Percentiles rank a stretch among this genome's conserved stretches.
Conservation (phyloP, 2,797 vertebrate species). For the Sebastes vulpes region DNA sequence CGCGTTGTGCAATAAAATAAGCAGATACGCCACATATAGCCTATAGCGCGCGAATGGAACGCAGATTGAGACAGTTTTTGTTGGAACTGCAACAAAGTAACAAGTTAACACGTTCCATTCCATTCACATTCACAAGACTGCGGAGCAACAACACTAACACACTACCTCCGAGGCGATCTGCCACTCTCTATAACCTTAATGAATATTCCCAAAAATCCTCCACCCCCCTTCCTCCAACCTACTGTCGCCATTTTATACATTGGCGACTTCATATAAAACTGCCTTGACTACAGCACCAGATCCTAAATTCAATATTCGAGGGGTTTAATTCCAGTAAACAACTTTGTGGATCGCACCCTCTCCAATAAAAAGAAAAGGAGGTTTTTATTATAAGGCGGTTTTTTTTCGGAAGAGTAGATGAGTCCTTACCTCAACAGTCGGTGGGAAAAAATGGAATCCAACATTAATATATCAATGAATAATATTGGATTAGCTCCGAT, state of each 20-base stretch:
- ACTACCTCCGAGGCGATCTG: slow-evolving; percentile 61
- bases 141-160: slow-evolving; percentile 57
- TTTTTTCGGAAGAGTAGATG: slow-evolving; percentile 54
- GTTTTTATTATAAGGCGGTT: slow-evolving; percentile 3
- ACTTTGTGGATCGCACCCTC: slow-evolving; percentile 70
- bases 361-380: slow-evolving; percentile 7
- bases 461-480: slow-evolving; percentile 86
- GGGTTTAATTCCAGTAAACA: slow-evolving; percentile 73
- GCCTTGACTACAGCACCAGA: slow-evolving; percentile 80
- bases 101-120: slow-evolving; percentile 84
- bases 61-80: slow-evolving; percentile 53
- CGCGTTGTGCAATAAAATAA: slow-evolving; percentile 81
- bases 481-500: slow-evolving; percentile 85
- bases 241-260: slow-evolving; percentile 91
- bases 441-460: slow-evolving; percentile 79
- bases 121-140: slow-evolving; percentile 72
- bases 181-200: slow-evolving; percentile 74
- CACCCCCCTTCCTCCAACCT: slow-evolving; percentile 82
- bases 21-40: slow-evolving; percentile 82
- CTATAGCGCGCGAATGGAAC: slow-evolving; percentile 71
- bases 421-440: slow-evolving; percentile 84
- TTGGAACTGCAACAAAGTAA: slow-evolving; percentile 82
- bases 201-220: slow-evolving; percentile 79
- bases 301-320: slow-evolving; percentile 78
- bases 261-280: slow-evolving; percentile 88